Conservation (phyloP, 2,113 vertebrate species). For the Galemys pyrenaicus region DNA sequence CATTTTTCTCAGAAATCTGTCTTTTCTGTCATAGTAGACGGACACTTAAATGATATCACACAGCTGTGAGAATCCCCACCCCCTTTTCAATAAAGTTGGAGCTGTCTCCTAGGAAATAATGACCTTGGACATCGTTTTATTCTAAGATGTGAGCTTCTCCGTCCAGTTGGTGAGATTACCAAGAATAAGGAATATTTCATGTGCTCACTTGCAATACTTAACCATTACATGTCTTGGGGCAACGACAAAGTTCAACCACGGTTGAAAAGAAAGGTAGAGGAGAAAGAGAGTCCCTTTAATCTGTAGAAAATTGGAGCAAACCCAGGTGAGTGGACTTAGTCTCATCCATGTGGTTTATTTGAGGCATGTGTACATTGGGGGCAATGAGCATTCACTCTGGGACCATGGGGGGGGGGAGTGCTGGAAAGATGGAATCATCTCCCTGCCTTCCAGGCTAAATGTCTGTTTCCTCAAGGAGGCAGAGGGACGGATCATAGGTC, state of each 20-base stretch:
- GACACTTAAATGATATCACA: background rate
- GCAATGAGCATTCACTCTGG: background rate
- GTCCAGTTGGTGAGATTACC: background rate
- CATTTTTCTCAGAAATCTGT: background rate
- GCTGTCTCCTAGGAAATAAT: background rate
- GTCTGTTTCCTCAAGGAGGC: background rate
- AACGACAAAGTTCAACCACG: background rate
- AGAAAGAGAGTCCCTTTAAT: background rate
- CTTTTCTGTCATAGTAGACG: background rate
- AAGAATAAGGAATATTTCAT: background rate
- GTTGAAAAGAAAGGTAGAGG: background rate
- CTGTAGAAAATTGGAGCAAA: background rate
- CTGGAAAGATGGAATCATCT: background rate
- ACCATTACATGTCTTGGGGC: background rate
- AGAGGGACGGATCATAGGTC: too few species aligned
- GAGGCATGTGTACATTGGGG: background rate
- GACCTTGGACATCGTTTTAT: background rate
- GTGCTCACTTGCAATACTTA: background rate
- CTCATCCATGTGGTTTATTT: background rate
- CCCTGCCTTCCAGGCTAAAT: background rate
- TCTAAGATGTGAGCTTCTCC: background rate
- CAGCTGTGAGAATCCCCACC: rapidly evolving
- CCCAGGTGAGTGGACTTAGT: background rate
- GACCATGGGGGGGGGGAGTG: background rate
- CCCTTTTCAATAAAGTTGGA: background rate